Conservation (phyloP, 2,113 vertebrate genomes). For the Laticauda laticaudata region DNA sequence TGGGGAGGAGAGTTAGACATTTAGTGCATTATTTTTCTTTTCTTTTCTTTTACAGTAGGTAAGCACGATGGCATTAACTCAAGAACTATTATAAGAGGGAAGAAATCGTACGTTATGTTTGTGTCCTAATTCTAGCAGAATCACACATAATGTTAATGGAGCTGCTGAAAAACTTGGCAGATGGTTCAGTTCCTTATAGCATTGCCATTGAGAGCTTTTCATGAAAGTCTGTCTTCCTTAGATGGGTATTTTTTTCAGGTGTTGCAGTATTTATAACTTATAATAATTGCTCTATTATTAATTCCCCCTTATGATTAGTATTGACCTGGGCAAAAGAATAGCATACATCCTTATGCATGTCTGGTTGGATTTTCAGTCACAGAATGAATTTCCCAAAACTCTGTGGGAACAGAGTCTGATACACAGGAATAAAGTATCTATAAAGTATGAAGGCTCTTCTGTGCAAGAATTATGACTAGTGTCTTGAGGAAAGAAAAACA, state of each 20-base stretch:
- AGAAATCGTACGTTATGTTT: fast-evolving
- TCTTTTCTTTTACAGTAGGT: not conserved
- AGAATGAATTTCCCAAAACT: not conserved
- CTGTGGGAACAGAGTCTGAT: too few relatives aligned
- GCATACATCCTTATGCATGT: not conserved
- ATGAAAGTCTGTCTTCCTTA: not conserved
- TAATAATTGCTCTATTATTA: not conserved
- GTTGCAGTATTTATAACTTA: not conserved
- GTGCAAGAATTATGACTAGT: not conserved
- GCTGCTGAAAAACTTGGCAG: not conserved
- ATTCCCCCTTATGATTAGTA: not conserved
- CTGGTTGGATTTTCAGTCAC: not conserved
- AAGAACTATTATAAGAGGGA: conserved; percentile 9
- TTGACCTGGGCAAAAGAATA: not conserved
- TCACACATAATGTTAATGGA: not conserved
- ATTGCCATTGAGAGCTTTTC: not conserved
- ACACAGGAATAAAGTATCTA: not conserved
- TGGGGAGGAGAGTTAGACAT: not conserved
- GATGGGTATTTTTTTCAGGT: not conserved
- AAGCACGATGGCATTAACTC: not conserved
- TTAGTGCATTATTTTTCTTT: not conserved
- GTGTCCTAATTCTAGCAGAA: conserved; percentile 2
- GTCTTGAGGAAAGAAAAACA: not conserved
- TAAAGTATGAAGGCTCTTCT: not conserved
- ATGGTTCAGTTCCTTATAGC: not conserved